Evolutionary conservation across 2,888 invertebrate species (phyloP), one percentile per base, ranked within the genome.

Genomic region (Hirtodrosophila cameraria): DNA sequence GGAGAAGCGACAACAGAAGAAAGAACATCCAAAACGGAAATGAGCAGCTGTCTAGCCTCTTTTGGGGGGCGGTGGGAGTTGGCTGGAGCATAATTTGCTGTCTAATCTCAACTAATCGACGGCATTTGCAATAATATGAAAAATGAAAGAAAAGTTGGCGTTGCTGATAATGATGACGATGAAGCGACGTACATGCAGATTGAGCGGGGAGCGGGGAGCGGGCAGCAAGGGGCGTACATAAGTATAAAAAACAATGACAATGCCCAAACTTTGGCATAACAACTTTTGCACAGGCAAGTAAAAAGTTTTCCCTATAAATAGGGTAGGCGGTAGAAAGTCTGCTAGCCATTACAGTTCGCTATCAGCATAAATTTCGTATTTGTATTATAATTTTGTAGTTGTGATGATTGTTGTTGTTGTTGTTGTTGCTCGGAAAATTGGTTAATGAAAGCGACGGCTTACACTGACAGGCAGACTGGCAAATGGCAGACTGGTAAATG

Each of bases 101-200:
- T 76, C 79, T 83, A 83, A 83, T 83, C 86, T 75, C 75, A 76
- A 72, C 83, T 83, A 83, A 83, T 83, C 83, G 87, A 83, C 76
- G 63, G 77, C 83, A 85, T 83, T 87, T 82, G 87, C 77, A 69
- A 82, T 83, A 75, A 76, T 79, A 79, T 85, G 83, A 85, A 75
- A 78, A 84, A 86, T 84, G 76, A 68, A 68, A 61, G 74, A 55
- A 67, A 86, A 81, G 42, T 82, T 79, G 49, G 59, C 80, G 57
- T 64, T 57, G 43, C 86, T 71, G 81, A 77, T 84, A 75, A 74
- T 84, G 86, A 84, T 83, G 85, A 80, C 79, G 71, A 77, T 77
- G 62, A 64, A 46, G 36, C 62, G 82, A 70, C 61, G 50, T 52
- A 57, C 60, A 60, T 58, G 62, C 52, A 60, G 41, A 4, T 11